Conservation (phyloP, 2,113 vertebrate genomes). For the Mionectes macconnelli region DNA sequence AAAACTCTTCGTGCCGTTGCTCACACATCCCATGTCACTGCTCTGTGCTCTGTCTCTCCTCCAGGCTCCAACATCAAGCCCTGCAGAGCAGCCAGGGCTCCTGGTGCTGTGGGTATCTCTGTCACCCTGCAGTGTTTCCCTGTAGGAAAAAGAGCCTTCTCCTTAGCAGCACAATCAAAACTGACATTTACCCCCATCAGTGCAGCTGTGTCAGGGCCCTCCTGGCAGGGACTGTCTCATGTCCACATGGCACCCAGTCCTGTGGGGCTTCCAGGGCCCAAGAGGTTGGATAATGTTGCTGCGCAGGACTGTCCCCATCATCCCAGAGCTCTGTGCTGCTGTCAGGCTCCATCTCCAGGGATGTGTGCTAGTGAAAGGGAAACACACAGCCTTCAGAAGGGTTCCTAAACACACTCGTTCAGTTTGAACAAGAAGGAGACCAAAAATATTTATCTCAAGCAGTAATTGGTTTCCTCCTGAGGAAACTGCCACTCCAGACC, state of each 20-base stretch:
- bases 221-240: not conserved
- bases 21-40: not conserved
- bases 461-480: not conserved
- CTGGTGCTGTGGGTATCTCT: not conserved
- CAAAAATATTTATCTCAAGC: not conserved
- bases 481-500: not conserved
- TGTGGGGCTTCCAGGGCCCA: too few relatives aligned
- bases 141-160: not conserved
- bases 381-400: not conserved
- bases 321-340: not conserved
- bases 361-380: not conserved
- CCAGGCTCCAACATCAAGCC: accelerated
- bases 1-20: accelerated
- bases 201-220: not conserved
- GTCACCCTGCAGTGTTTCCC: not conserved
- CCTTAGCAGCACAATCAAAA: not conserved
- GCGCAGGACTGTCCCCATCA: accelerated
- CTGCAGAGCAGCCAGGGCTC: not conserved
- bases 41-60: not conserved
- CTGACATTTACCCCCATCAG: not conserved
- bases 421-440: not conserved
- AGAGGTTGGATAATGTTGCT: not conserved
- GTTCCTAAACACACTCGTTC: not conserved
- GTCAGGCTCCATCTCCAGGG: not conserved
- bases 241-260: not conserved